Percentiles rank a stretch among this genome's conserved stretches.
These are phyloP conservation scores for Benthosema pterotum DNA, from an alignment of 2,797 vertebrate genomes.

Conservation along the genomic window DNA sequence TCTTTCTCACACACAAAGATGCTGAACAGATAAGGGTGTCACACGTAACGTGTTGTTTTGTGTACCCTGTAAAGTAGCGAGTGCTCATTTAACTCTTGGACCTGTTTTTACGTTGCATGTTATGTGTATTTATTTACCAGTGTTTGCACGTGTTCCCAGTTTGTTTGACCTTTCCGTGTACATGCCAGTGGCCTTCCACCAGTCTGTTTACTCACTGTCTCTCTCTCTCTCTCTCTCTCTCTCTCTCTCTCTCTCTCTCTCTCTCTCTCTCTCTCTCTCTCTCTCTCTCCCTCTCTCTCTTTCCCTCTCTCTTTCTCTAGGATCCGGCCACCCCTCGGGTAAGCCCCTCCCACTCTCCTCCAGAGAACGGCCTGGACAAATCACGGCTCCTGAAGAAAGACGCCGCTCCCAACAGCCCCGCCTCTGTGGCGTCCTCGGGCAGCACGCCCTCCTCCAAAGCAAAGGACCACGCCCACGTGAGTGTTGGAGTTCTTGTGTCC, in stretches of 20 bases:
- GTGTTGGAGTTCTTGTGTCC: constrained; percentile 2
- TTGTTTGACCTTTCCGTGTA: constrained; percentile 75
- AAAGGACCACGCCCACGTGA: constrained; percentile 93
- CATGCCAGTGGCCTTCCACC: constrained; percentile 67
- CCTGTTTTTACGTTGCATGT: constrained; percentile 13
- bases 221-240: constrained; percentile 45
- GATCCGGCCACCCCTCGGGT: constrained; percentile 91
- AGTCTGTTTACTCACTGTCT: constrained; percentile 67
- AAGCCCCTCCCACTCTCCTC: constrained; percentile 93
- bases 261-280: constrained; percentile 1
- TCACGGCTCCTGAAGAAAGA: constrained; percentile 90
- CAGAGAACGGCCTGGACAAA: constrained; percentile 94
- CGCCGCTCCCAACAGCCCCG: constrained; percentile 91
- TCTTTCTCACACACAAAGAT: constrained; percentile 64
- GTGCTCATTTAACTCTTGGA: too few species aligned
- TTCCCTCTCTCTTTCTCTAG: constrained; percentile 63
- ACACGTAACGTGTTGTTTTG: constrained; percentile 61
- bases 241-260: constrained; percentile 22
- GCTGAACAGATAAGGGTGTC: constrained; percentile 58
- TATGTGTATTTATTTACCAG: constrained; percentile 65
- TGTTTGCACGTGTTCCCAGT: constrained; percentile 74
- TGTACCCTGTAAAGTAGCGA: too few species aligned
- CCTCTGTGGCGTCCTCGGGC: constrained; percentile 94
- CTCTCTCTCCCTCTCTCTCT: constrained; percentile 5
- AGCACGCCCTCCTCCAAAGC: constrained; percentile 97